A percentile compares a stretch with the other conserved stretches of the same genome.
Evolutionary conservation across 2,888 invertebrate species (phyloP).

Genomic region (Drosophila subquinaria): DNA sequence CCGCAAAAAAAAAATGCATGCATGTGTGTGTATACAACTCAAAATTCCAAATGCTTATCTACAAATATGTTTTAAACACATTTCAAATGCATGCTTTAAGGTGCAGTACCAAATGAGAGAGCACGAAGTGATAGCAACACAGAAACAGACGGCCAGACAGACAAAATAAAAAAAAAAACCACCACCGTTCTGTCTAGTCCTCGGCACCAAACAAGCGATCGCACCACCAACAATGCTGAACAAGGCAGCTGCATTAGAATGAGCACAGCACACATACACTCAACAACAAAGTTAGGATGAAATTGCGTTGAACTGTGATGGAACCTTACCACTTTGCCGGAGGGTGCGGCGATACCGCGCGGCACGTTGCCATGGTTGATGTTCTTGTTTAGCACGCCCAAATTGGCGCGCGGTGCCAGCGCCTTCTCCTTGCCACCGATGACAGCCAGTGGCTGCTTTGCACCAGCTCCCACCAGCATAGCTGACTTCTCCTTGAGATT

Average conservation of each 20-base stretch:
- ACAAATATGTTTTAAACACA: background rate
- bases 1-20: slow-evolving; percentile 8
- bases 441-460: slow-evolving; percentile 71
- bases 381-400: slow-evolving; percentile 69
- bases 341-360: slow-evolving; percentile 42
- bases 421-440: slow-evolving; percentile 71
- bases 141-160: slow-evolving; percentile 10
- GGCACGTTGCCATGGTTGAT: slow-evolving; percentile 62
- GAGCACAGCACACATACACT: slow-evolving; percentile 27
- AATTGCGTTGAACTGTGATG: slow-evolving; percentile 43
- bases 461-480: slow-evolving; percentile 9
- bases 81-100: slow-evolving; percentile 13
- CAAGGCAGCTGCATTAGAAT: slow-evolving; percentile 69
- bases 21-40: background rate
- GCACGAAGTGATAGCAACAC: background rate
- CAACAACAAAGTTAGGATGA: slow-evolving; percentile 38
- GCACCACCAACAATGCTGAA: slow-evolving; percentile 52
- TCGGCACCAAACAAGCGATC: slow-evolving; percentile 18
- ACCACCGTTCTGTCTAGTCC: slow-evolving; percentile 46
- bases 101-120: background rate
- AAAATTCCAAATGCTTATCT: slow-evolving; percentile 23
- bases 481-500: slow-evolving; percentile 49
- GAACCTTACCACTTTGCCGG: slow-evolving; percentile 75
- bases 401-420: slow-evolving; percentile 67
- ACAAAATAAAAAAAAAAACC: slow-evolving; percentile 36